Conservation (phyloP, 2,797 vertebrate species). For the Notamacropus eugenii region DNA sequence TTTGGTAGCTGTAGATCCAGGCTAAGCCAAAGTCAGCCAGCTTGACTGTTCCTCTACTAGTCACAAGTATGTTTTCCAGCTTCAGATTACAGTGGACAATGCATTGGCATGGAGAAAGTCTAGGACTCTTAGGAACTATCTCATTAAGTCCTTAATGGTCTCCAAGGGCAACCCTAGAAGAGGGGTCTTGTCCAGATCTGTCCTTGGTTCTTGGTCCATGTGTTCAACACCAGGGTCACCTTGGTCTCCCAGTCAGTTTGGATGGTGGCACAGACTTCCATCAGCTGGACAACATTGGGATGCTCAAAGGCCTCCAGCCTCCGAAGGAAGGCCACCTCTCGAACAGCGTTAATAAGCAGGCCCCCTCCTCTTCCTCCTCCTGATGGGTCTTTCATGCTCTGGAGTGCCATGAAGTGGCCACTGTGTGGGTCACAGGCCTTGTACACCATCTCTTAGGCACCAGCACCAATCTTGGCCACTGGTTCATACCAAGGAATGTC, state of each 20-base stretch:
- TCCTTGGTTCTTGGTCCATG: slow-evolving; percentile 95
- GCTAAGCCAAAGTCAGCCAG: slow-evolving; percentile 95
- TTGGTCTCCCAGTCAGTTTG: slow-evolving; percentile 93
- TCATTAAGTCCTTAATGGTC: slow-evolving; percentile 92
- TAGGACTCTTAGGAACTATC: slow-evolving; percentile 92
- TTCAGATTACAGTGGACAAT: slow-evolving; percentile 93
- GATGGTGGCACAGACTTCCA: slow-evolving; percentile 93
- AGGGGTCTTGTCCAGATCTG: slow-evolving; percentile 91
- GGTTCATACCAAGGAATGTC: too few species aligned
- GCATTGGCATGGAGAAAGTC: slow-evolving; percentile 93
- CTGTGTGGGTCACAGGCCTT: too few species aligned
- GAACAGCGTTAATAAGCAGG: slow-evolving; percentile 91
- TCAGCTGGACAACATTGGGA: slow-evolving; percentile 92
- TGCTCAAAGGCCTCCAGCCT: slow-evolving; percentile 85
- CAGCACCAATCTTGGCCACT: too few species aligned
- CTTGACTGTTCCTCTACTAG: slow-evolving; percentile 93
- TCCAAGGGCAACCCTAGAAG: slow-evolving; percentile 88
- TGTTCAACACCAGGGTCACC: slow-evolving; percentile 96
- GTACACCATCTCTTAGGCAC: too few species aligned
- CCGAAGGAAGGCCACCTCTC: slow-evolving; percentile 92
- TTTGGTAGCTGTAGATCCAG: slow-evolving; percentile 93
- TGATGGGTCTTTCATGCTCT: too few species aligned
- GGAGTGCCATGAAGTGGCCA: too few species aligned
- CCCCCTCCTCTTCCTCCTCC: slow-evolving; percentile 86
- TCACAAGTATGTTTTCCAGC: slow-evolving; percentile 95